phyloP scores from a whole-genome alignment of 2,797 vertebrate species.

The Megalops cyprinoides region DNA sequence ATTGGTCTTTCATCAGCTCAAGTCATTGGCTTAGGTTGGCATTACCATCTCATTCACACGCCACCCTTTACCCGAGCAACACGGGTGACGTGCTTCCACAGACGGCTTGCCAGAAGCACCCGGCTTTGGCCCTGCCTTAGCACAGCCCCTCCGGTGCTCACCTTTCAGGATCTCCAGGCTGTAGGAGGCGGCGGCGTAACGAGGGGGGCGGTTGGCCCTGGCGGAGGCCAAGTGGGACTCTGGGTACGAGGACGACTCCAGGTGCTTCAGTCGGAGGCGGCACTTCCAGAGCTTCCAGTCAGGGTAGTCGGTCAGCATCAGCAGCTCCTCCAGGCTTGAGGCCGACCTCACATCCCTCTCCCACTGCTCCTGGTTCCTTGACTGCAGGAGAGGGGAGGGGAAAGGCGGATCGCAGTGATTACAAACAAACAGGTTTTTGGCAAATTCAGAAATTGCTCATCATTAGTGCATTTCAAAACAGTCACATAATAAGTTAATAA shows the following conservation, averaged over 20 bases:
- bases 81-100: no score
- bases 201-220: constrained; percentile 89
- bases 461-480: no score
- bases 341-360: constrained; percentile 86
- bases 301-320: constrained; percentile 86
- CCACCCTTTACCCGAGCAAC: no score
- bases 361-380: constrained; percentile 68
- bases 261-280: constrained; percentile 82
- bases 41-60: no score
- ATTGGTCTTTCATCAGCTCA: no score
- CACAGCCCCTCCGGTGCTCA: constrained; percentile 1
- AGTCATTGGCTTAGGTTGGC: no score
- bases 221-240: constrained; percentile 63
- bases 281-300: constrained; percentile 97
- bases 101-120: no score
- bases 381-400: constrained; percentile 36
- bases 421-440: no score
- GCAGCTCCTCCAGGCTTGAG: constrained; percentile 89
- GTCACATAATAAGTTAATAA: no score
- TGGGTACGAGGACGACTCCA: constrained; percentile 50
- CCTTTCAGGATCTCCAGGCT: constrained; percentile 90
- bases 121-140: no score
- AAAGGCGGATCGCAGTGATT: no score
- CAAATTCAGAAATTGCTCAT: no score
- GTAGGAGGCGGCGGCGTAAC: constrained; percentile 91